Base-by-base conservation (phyloP, 2,113 vertebrate genomes). In the Acanthisitta chloris region DNA sequence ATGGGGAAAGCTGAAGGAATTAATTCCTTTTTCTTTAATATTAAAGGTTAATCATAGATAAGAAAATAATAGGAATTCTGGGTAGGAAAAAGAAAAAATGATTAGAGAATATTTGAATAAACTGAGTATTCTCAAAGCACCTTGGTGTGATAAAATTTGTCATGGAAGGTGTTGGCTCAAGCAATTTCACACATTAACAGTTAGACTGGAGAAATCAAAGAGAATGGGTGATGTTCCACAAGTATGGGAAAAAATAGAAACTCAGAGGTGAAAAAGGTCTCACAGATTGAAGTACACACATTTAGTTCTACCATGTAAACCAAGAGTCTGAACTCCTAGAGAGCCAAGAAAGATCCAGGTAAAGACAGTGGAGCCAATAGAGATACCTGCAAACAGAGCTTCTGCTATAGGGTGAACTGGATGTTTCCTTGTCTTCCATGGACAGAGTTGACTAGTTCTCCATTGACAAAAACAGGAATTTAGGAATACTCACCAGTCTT, bases 341-440 rank as follows among this genome's bases (percentile, higher is more conserved):
- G 6, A 84, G 9, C 5, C 7, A 69, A 77, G 28, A 49, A 31
- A 83, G 23, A 43, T 26, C 7, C 17, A 46, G 19, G 9, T 11
- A n/a, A 84, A 59, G 28, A 59, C 80, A 74, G 18, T 0, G 2
- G 36, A 82, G 61, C 24, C 1, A 2, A 8, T 0, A 14, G 21
- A 80, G 19, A 3, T 83, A 20, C 13, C 23, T 43, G 48, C 19
- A 62, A 19, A 15, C 42, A 51, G 40, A 40, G 4, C 6, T 12
- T 5, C 29, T 34, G 13, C n/a, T 61, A 2, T 8, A 7, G 16
- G 8, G 33, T 9, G 31, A 58, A n/a, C 29, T 71, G 52, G 48
- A 36, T 4, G 12, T 4, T 6, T 42, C 38, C 33, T 26, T 67
- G 62, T 5, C 12, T 89, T 45, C 57, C 57, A 12, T 4, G 43